Conservation (phyloP, 2,113 vertebrate genomes). For the Coreoperca whiteheadi region DNA sequence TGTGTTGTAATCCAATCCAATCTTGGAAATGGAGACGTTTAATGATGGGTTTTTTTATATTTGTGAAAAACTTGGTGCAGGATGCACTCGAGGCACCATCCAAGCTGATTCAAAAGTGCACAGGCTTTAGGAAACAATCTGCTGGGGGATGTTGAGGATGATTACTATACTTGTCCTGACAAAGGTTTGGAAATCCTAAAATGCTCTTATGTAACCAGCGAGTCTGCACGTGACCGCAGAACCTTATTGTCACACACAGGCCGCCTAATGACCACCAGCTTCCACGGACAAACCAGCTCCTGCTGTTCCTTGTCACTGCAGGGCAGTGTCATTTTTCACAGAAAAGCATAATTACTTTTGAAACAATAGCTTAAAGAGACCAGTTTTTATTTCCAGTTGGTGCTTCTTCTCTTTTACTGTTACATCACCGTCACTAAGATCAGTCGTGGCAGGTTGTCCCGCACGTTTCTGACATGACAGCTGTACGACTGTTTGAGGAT, state of each 20-base stretch:
- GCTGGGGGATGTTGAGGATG: slow-evolving; percentile 55
- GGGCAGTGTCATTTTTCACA: slow-evolving; percentile 18
- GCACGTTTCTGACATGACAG: slow-evolving; percentile 75
- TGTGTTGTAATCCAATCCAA: neutral
- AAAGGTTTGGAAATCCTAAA: slow-evolving; percentile 70
- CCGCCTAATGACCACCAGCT: slow-evolving; percentile 4
- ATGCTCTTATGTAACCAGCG: slow-evolving; percentile 69
- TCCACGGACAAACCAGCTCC: slow-evolving; percentile 14
- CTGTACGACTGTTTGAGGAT: slow-evolving; percentile 71
- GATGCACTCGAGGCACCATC: neutral
- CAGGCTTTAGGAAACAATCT: slow-evolving; percentile 54
- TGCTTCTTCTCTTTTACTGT: slow-evolving; percentile 1
- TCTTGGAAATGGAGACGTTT: neutral
- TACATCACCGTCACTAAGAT: slow-evolving; percentile 46
- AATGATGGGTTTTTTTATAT: slow-evolving; percentile 2
- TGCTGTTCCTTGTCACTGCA: slow-evolving; percentile 29
- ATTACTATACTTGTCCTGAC: slow-evolving; percentile 64
- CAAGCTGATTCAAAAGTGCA: slow-evolving; percentile 21
- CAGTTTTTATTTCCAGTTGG: slow-evolving; percentile 10
- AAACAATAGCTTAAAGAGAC: slow-evolving; percentile 4
- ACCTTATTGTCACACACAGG: slow-evolving; percentile 33
- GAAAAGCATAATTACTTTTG: slow-evolving; percentile 20
- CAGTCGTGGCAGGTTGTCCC: slow-evolving; percentile 35
- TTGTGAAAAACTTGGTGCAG: neutral
- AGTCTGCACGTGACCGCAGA: slow-evolving; percentile 50